A percentile compares a stretch with the other conserved stretches of the same genome.
phyloP scores from a whole-genome alignment of 2,888 invertebrate genomes.

The Meganola albula region DNA sequence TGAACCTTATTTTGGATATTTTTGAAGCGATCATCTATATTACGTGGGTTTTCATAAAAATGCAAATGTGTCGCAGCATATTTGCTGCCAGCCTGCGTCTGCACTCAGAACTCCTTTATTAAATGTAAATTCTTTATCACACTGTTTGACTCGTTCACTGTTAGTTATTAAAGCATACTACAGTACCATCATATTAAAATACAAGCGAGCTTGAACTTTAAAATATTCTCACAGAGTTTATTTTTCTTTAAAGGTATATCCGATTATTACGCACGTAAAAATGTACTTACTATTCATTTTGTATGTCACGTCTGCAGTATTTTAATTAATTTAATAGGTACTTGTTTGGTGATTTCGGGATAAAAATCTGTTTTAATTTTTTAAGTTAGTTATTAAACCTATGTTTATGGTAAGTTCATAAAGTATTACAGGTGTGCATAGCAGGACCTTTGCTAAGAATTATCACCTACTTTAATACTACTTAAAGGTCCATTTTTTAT shows the following conservation, averaged over 20 bases:
- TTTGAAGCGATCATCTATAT: slow-evolving; percentile 31
- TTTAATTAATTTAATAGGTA: slow-evolving; percentile 28
- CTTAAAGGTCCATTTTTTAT: no score
- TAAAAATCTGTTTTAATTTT: slow-evolving; percentile 10
- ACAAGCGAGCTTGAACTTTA: slow-evolving; percentile 21
- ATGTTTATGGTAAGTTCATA: no score
- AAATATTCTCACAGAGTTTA: background rate
- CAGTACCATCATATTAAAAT: slow-evolving; percentile 26
- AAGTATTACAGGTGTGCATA: no score
- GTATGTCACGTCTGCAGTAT: slow-evolving; percentile 25
- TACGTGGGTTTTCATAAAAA: slow-evolving; percentile 52
- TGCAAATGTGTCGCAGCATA: slow-evolving; percentile 46
- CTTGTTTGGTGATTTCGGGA: slow-evolving; percentile 9
- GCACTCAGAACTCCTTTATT: slow-evolving; percentile 39
- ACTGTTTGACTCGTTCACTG: slow-evolving; percentile 31
- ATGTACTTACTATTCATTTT: slow-evolving; percentile 29
- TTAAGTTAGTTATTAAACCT: no score
- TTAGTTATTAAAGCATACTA: slow-evolving; percentile 33
- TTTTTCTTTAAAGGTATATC: slow-evolving; percentile 4
- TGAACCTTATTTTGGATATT: no score
- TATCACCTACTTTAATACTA: no score
- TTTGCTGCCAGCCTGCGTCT: slow-evolving; percentile 33
- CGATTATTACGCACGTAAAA: slow-evolving; percentile 29
- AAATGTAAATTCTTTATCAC: slow-evolving; percentile 47
- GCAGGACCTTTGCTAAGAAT: no score